A percentile compares a stretch with the other conserved stretches of the same genome.
These are phyloP conservation scores for Lutraria rhynchaena DNA, from an alignment of 1,140 invertebrate genomes.

Conservation along the genomic window DNA sequence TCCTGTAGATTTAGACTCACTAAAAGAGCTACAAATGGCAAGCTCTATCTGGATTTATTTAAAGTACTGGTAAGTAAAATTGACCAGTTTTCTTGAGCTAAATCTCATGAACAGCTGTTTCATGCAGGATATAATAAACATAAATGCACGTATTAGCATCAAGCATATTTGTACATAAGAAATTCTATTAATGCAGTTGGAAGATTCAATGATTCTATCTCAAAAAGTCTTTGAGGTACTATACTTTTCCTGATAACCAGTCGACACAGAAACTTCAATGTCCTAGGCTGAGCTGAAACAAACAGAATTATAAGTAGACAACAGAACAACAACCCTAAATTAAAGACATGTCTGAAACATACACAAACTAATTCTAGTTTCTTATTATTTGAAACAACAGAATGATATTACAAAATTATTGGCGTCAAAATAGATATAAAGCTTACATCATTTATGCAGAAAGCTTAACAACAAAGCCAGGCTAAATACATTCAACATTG, in stretches of 20 bases:
- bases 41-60: no score
- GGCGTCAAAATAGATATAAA: no score
- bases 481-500: no score
- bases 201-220: slow-evolving; percentile 54
- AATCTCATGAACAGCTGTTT: no score
- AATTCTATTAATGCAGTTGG: slow-evolving; percentile 59
- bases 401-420: background rate
- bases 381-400: background rate
- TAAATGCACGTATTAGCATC: no score
- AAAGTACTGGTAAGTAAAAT: no score
- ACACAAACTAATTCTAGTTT: background rate
- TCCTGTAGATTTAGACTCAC: no score
- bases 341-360: background rate
- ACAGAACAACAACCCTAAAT: background rate
- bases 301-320: background rate
- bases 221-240: slow-evolving; percentile 47
- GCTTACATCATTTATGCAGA: no score
- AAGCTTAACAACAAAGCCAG: no score
- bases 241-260: slow-evolving; percentile 56
- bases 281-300: slow-evolving; percentile 60
- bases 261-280: slow-evolving; percentile 62
- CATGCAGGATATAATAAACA: no score
- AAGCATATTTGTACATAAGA: slow-evolving; percentile 13
- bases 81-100: no score
- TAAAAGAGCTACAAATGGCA: no score